Evolutionary conservation across 2,888 invertebrate species (phyloP), one percentile per base, ranked within the genome.

Genomic region (Marasmarcha lunaedactyla): DNA sequence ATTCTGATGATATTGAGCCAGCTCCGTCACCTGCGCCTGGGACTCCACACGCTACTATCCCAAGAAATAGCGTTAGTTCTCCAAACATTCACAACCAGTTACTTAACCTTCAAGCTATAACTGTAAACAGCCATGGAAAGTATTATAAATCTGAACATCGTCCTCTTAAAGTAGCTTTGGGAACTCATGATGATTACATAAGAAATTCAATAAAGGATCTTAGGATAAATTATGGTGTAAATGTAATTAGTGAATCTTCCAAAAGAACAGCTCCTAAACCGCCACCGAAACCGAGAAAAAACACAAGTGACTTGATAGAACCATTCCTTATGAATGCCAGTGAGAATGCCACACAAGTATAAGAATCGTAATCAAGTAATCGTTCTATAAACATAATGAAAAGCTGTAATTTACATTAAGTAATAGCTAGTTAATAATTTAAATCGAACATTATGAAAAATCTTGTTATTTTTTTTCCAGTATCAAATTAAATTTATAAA

Each of bases 331-430:
- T 92, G 64, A 93, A 93, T 68, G 89, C 92, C 61, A 89, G 90
- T 44, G 94, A 94, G 57, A 93, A 93, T 53, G 94, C 93, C 38
- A 94, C 94, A 47, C 93, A 94, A 84, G 94, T 94, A 76, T 92
- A 87, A 85, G 39, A 42, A 37, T 25, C 5, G 9, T 25, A 6
- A 25, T 6, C 25, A 25, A 25, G 9, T 25, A 25, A 25, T 25
- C 25, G 9, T 25, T n/a, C n/a, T n/a, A n/a, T n/a, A n/a, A n/a
- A n/a, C n/a, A n/a, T n/a, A n/a, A n/a, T n/a, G n/a, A n/a, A n/a
- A n/a, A n/a, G n/a, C n/a, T n/a, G n/a, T n/a, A n/a, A n/a, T n/a
- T n/a, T n/a, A n/a, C n/a, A n/a, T n/a, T n/a, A n/a, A n/a, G n/a
- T n/a, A n/a, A n/a, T n/a, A n/a, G n/a, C n/a, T n/a, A n/a, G n/a